Evolutionary conservation across 2,888 invertebrate genomes (phyloP).

Genomic region (Amaurobius ferox): DNA sequence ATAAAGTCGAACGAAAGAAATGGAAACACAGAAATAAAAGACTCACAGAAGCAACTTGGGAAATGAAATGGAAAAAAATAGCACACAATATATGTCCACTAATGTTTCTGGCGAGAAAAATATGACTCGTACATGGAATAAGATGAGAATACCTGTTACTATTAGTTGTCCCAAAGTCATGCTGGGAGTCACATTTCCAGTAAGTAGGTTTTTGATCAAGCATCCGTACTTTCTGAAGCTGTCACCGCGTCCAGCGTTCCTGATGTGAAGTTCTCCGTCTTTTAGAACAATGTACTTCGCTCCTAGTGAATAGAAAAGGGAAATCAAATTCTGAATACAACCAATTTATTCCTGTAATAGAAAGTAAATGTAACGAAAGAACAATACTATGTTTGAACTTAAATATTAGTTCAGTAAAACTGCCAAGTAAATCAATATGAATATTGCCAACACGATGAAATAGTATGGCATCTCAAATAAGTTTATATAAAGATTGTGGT

Average conservation of each 20-base stretch:
- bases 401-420: too few relatives aligned
- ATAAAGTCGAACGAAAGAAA: too few relatives aligned
- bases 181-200: conserved; percentile 61
- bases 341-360: neutral
- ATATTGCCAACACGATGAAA: too few relatives aligned
- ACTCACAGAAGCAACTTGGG: neutral
- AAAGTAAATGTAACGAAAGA: neutral
- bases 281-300: conserved; percentile 65
- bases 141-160: conserved; percentile 61
- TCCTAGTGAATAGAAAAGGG: conserved; percentile 21
- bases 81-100: neutral
- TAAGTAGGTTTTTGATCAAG: conserved; percentile 59
- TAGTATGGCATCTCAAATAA: too few relatives aligned
- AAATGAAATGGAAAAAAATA: conserved; percentile 8
- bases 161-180: conserved; percentile 67
- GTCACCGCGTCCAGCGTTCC: conserved; percentile 63
- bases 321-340: neutral
- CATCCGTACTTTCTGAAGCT: conserved; percentile 71
- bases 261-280: conserved; percentile 70
- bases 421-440: too few relatives aligned
- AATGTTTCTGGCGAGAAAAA: neutral
- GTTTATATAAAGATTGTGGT: too few relatives aligned
- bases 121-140: neutral
- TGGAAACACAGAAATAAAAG: too few relatives aligned
- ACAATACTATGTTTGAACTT: too few relatives aligned